Evolutionary conservation across 2,888 invertebrate genomes (phyloP).

Genomic region (Anoplius nigerrimus): DNA sequence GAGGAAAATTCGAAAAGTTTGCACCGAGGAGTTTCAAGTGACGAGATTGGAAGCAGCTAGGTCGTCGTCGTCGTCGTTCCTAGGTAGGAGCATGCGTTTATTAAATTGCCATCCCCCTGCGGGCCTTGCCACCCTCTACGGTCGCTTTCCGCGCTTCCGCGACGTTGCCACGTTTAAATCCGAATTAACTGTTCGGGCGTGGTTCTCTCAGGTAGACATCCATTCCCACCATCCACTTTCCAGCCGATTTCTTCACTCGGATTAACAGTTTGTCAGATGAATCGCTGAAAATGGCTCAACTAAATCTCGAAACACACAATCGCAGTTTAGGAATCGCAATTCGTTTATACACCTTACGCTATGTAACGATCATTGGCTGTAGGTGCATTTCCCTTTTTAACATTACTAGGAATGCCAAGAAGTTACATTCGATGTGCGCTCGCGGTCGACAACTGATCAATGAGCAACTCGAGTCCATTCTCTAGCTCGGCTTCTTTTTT

Average conservation of each 20-base stretch:
- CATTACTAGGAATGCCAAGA: too few species aligned
- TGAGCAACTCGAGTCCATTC: too few species aligned
- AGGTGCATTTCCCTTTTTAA: too few species aligned
- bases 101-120: conserved; percentile 62
- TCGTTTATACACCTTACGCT: too few species aligned
- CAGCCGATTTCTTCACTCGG: background rate
- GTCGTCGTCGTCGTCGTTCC: conserved; percentile 23
- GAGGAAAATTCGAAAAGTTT: conserved; percentile 34
- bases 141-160: conserved; percentile 41
- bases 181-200: conserved; percentile 62
- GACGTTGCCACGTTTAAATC: conserved; percentile 63
- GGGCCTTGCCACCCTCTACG: conserved; percentile 33
- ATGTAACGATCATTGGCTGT: too few species aligned
- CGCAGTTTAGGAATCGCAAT: too few species aligned
- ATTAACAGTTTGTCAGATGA: too few species aligned
- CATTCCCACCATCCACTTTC: conserved; percentile 30
- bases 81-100: conserved; percentile 60
- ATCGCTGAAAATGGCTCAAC: too few species aligned
- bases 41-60: conserved; percentile 32
- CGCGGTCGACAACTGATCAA: too few species aligned
- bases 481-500: too few species aligned
- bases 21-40: conserved; percentile 45
- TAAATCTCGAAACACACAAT: too few species aligned
- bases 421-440: too few species aligned
- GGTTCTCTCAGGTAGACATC: conserved; percentile 49